Evolutionary conservation across 2,797 vertebrate species (phyloP), one percentile per base, ranked within the genome.

Genomic region (Malurus leucopterus): DNA sequence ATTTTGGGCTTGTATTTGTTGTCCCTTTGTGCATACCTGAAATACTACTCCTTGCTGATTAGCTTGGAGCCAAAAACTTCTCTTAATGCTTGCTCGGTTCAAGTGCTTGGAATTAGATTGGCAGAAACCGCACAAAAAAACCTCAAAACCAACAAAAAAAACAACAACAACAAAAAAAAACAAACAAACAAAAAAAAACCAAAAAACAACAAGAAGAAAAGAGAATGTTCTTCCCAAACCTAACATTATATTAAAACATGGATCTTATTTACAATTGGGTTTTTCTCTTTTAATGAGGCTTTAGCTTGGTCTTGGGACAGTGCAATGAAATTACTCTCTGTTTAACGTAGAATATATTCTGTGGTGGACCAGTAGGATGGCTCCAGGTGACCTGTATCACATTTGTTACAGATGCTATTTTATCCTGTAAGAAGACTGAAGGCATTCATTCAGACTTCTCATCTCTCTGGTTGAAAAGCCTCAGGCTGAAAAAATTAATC

Each of bases 401-500:
- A 34, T 81, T 79, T 81, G 22, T 22, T 72, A 47, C 34, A 84
- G 55, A 54, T 65, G n/a, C 13, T 89, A 12, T 81, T 86, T 89
- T 65, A 72, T 69, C 44, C 36, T 55, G 8, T 24, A 44, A 58
- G 43, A 85, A 74, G 54, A 58, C 58, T 58, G 70, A 84, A 77
- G 58, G n/a, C 20, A 58, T 89, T 81, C 73, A 65, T 34, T 47
- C 46, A 80, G 73, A 29, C 18, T 71, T 77, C 47, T 65, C 29
- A 78, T 71, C 36, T 72, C 13, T n/a, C 47, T 84, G 40, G 41
- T 62, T 81, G 24, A 88, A 92, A 92, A 86, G 22, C n/a, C 62
- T 55, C 63, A 65, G 74, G 63, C 49, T 88, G 51, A 91, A 93
- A 86, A 90, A 86, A 90, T 84, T 22, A 84, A 44, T 86, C 68